Base-by-base conservation (phyloP, 2,797 vertebrate species). In the Champsocephalus gunnari region DNA sequence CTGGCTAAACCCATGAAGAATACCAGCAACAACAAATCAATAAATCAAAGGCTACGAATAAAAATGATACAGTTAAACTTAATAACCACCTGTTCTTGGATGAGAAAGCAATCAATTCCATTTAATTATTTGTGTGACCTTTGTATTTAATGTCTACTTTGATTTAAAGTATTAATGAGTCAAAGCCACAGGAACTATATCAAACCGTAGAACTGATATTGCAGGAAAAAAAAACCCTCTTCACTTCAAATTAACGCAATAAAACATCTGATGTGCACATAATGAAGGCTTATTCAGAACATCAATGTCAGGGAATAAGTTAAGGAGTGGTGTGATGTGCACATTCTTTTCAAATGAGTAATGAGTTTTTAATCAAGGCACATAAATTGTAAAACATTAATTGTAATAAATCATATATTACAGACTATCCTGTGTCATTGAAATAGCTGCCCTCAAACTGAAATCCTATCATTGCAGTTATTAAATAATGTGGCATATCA, bases 321-420 rank as follows among this genome's bases (percentile, higher is more conserved):
- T 24, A 62, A 67, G 10, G 28, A 38, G 41, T 17, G 9, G 4
- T 58, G 41, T 57, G 53, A 68, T 67, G 12, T 55, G 38, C 34
- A 77, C 41, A 60, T 74, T 61, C 21, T 51, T 67, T 28, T 65
- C 7, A 57, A 75, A 80, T 70, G 28, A 60, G 19, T 19, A 6
- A 4, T 58, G 63, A 44, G 21, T 41, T 67, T 66, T 38, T 2
- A 75, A 41, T 12, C 3, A 49, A 64, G 41, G n/a, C 41, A 12
- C 9, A 61, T 24, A 1, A 57, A 66, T 28, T 66, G 17, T 47
- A 48, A 54, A 71, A 53, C 43, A 67, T 34, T 41, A 48, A 24
- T 47, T 79, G 54, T 12, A 60, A 51, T 71, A 53, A 71, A 79
- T 82, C 53, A 51, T 71, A 16, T 8, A 17, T 28, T n/a, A 19